Evolutionary conservation across 2,113 vertebrate genomes (phyloP).

Genomic region (Urocynchramus pylzowi): DNA sequence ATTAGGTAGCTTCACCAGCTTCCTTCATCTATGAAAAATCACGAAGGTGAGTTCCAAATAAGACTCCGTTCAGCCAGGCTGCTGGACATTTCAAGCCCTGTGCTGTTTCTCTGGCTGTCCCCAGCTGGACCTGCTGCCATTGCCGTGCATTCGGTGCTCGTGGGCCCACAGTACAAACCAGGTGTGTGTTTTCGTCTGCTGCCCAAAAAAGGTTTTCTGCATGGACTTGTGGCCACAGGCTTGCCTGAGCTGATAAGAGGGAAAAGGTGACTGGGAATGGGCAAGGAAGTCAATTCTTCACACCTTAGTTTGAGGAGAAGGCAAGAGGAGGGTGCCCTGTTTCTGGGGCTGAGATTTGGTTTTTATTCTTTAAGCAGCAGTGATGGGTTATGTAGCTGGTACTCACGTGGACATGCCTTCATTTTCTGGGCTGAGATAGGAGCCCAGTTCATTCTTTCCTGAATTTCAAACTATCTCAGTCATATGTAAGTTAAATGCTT

Average conservation of each 20-base stretch:
- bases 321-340: not conserved
- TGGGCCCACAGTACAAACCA: not conserved
- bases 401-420: accelerated
- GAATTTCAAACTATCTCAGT: not conserved
- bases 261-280: not conserved
- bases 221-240: not conserved
- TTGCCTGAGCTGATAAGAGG: not conserved
- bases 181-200: not conserved
- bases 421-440: not conserved
- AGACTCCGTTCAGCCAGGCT: not conserved
- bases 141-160: not conserved
- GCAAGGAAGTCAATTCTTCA: not conserved
- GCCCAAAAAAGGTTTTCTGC: not conserved
- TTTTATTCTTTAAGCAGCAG: not conserved
- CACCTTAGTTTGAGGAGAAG: not conserved
- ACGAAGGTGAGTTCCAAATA: not conserved
- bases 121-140: not conserved
- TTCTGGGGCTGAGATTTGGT: not conserved
- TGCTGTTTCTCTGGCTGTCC: not conserved
- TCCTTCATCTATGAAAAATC: not conserved
- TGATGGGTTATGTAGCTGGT: not conserved
- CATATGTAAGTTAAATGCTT: not conserved
- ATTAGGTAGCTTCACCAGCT: not conserved
- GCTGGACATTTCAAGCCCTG: not conserved
- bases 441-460: not conserved